Percentiles rank a stretch among this genome's conserved stretches.
These are phyloP conservation scores for Tholera decimalis DNA, from an alignment of 2,888 invertebrate genomes.

Conservation along the genomic window DNA sequence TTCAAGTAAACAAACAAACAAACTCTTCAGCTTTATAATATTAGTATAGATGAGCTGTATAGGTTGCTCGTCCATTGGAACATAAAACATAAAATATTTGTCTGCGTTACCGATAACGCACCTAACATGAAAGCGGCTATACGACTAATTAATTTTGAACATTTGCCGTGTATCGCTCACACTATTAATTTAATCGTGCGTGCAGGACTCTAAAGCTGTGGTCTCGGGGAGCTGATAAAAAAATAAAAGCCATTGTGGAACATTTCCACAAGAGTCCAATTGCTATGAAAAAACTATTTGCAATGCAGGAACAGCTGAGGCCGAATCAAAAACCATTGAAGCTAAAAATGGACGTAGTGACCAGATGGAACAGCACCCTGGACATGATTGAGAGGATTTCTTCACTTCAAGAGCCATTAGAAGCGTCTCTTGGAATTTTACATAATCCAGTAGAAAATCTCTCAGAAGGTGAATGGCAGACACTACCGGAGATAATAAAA, in stretches of 20 bases:
- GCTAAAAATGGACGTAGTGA: background rate
- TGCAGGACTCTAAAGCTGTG: background rate
- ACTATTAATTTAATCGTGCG: background rate
- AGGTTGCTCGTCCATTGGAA: background rate
- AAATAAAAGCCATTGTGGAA: background rate
- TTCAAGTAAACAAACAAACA: no score
- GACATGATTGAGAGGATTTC: background rate
- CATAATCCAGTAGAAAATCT: background rate
- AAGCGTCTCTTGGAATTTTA: background rate
- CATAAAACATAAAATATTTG: background rate
- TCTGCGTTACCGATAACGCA: background rate
- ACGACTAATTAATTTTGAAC: background rate
- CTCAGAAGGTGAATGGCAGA: background rate
- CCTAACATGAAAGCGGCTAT: background rate
- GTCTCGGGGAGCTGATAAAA: background rate
- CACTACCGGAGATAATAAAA: background rate
- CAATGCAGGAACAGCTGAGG: background rate
- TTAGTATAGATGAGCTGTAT: background rate
- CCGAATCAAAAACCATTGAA: background rate
- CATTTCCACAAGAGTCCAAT: background rate
- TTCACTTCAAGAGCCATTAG: background rate
- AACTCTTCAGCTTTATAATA: no score
- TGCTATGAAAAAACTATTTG: background rate
- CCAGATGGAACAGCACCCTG: background rate
- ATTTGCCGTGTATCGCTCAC: background rate